These are phyloP conservation scores for Zaprionus gabonicus DNA, from an alignment of 1,140 invertebrate genomes.

Conservation along the genomic window DNA sequence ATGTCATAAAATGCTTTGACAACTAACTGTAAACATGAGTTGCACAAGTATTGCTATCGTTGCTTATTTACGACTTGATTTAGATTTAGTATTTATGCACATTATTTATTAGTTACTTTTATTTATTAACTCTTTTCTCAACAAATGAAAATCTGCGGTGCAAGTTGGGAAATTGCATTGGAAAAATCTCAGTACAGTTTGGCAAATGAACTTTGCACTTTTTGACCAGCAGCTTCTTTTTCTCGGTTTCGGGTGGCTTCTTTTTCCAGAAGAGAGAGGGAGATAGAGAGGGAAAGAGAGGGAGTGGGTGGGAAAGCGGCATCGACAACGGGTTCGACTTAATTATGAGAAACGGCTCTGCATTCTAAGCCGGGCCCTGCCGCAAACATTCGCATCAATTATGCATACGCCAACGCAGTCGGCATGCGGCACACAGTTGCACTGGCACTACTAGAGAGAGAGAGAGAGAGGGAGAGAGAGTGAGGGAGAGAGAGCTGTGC, in stretches of 20 bases:
- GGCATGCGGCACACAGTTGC: constrained; percentile 38
- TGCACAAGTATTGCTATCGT: constrained; percentile 5
- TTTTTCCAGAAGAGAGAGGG: constrained; percentile 2
- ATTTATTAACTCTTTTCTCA: background rate
- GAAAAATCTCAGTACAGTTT: constrained; percentile 61
- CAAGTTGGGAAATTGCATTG: constrained; percentile 49
- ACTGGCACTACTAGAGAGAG: background rate
- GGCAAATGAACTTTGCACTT: constrained; percentile 47
- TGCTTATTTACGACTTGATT: constrained; percentile 8
- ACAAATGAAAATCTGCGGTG: constrained; percentile 61
- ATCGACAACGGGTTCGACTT: constrained; percentile 35
- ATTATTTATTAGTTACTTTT: constrained; percentile 10
- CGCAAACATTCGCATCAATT: constrained; percentile 83
- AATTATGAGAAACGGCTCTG: constrained; percentile 55
- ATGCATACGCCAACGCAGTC: constrained; percentile 77
- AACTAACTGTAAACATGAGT: constrained; percentile 26
- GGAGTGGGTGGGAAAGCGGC: background rate
- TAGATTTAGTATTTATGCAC: constrained; percentile 6
- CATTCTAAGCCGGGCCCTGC: constrained; percentile 60
- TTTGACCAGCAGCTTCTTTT: constrained; percentile 31
- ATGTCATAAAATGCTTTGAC: constrained; percentile 24
- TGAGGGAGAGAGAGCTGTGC: constrained; percentile 20
- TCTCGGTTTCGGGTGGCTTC: too few relatives aligned
- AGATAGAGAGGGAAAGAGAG: background rate
- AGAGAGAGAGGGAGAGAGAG: background rate